Conservation (phyloP, 37 sponge, comb jelly and placozoan species). For the Ianthella basta region DNA sequence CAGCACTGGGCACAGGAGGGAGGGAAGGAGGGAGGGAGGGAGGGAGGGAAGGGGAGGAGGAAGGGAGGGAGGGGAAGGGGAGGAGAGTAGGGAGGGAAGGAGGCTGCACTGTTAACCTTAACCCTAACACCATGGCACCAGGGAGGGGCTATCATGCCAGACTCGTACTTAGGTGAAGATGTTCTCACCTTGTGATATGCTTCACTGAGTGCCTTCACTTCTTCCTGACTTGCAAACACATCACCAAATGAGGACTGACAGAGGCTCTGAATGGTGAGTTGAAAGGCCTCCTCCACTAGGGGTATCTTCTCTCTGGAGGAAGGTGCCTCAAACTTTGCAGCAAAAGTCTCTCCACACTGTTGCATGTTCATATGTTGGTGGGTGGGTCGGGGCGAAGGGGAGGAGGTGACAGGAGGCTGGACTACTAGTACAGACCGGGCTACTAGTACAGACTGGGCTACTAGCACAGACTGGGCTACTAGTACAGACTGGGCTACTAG, state of each 20-base stretch:
- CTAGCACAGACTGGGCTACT: too few relatives aligned
- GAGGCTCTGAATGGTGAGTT: conserved; percentile 79
- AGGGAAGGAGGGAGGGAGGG: too few relatives aligned
- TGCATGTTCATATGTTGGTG: neutral
- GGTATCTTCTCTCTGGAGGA: conserved; percentile 28
- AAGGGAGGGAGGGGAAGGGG: neutral
- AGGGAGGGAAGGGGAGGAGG: too few relatives aligned
- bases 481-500: too few relatives aligned
- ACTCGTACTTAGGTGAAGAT: neutral
- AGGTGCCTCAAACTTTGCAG: neutral
- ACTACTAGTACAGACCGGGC: too few relatives aligned
- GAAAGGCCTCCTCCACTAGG: conserved; percentile 42
- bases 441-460: too few relatives aligned
- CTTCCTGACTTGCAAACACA: conserved; percentile 48
- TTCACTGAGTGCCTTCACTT: conserved; percentile 46
- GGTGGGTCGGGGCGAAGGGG: too few relatives aligned
- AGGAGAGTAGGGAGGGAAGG: neutral
- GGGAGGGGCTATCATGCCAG: too few relatives aligned
- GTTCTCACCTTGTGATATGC: conserved; percentile 58
- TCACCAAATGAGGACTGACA: conserved; percentile 59
- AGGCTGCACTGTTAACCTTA: neutral
- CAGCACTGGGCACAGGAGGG: conserved; percentile 30
- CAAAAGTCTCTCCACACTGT: conserved; percentile 13
- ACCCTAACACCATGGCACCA: too few relatives aligned
- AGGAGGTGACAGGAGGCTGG: too few relatives aligned